phyloP scores from a whole-genome alignment of 2,113 vertebrate species.

The Neolamprologus longior region DNA sequence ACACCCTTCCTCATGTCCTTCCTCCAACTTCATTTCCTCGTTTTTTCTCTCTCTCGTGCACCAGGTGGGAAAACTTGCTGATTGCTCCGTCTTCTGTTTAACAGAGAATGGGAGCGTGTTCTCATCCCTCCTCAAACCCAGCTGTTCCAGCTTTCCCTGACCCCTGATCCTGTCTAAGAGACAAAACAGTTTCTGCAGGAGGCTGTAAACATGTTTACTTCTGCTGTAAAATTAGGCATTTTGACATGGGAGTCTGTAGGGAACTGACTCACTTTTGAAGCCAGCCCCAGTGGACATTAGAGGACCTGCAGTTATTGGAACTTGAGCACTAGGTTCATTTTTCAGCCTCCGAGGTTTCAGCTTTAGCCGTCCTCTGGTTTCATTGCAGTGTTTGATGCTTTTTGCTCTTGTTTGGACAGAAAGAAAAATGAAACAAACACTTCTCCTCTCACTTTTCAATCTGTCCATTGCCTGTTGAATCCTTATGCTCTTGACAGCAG shows the following conservation, averaged over 20 bases:
- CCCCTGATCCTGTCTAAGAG: accelerated
- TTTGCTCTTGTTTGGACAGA: neutral
- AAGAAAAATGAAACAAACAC: neutral
- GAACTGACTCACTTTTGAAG: neutral
- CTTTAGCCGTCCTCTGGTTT: neutral
- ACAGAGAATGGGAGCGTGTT: neutral
- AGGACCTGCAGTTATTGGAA: neutral
- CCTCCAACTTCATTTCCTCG: neutral
- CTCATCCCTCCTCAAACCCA: neutral
- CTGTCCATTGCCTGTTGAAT: neutral
- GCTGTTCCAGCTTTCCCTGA: neutral
- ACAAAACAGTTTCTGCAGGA: neutral
- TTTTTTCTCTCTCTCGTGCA: neutral
- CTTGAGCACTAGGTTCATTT: neutral
- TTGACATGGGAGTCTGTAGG: neutral
- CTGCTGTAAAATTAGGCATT: neutral
- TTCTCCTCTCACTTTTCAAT: neutral
- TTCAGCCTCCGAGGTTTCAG: neutral
- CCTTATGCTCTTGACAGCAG: neutral
- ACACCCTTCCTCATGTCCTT: neutral
- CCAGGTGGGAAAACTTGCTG: neutral
- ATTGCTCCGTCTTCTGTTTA: neutral
- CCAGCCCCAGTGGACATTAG: neutral
- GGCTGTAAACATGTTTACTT: neutral
- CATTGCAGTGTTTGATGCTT: neutral